phyloP scores from a whole-genome alignment of 2,797 vertebrate genomes.

The Diplodus sargus region DNA sequence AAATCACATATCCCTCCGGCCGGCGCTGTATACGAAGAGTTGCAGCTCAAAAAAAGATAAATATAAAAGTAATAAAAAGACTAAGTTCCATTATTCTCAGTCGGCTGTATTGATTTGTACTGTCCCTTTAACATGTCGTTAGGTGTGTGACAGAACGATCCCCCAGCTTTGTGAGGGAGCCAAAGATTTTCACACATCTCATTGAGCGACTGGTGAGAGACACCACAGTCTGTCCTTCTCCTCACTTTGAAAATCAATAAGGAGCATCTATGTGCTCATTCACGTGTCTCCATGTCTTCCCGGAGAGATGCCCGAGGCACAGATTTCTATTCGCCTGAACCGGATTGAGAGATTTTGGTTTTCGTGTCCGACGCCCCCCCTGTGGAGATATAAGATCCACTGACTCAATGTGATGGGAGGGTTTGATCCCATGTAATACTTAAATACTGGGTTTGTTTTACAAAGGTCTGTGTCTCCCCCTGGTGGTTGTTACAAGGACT shows the following conservation, averaged over 20 bases:
- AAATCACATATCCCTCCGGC: not conserved
- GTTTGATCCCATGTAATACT: slow-evolving; percentile 4
- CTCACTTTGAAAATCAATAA: slow-evolving; percentile 83
- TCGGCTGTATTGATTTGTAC: slow-evolving; percentile 62
- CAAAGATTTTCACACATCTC: slow-evolving; percentile 80
- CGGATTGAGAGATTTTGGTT: slow-evolving; percentile 57
- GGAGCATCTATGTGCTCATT: slow-evolving; percentile 65
- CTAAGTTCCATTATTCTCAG: slow-evolving; percentile 44
- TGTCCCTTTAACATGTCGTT: slow-evolving; percentile 60
- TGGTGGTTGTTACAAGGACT: slow-evolving; percentile 51
- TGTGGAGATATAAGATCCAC: slow-evolving; percentile 29
- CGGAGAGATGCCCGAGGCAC: slow-evolving; percentile 63
- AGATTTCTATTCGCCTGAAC: slow-evolving; percentile 65
- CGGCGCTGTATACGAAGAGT: not conserved
- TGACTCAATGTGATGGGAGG: slow-evolving; percentile 7
- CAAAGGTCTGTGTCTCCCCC: slow-evolving; percentile 69
- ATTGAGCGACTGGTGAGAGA: slow-evolving; percentile 73
- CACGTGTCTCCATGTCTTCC: slow-evolving; percentile 64
- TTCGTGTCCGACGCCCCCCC: slow-evolving; percentile 18
- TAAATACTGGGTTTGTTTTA: not conserved
- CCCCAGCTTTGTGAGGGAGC: slow-evolving; percentile 56
- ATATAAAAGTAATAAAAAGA: slow-evolving; percentile 19
- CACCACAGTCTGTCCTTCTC: slow-evolving; percentile 60
- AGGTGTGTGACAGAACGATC: slow-evolving; percentile 72
- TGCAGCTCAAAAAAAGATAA: not conserved